A percentile compares a stretch with the other conserved stretches of the same genome.
Evolutionary conservation across 2,797 vertebrate genomes (phyloP).

Genomic region (Philypnodon macrostomus): DNA sequence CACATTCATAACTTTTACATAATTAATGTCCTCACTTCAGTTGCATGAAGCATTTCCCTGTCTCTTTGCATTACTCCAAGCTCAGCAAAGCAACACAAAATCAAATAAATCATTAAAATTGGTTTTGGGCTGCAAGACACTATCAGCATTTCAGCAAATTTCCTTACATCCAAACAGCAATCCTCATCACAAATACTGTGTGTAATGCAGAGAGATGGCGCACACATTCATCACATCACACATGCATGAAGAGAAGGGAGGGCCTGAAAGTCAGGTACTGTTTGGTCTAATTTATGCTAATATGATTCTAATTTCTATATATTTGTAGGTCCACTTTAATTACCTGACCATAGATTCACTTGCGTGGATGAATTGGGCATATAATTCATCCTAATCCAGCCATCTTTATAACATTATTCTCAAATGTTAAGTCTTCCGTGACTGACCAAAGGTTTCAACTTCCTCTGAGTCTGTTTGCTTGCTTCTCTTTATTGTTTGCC

Average conservation of each 20-base stretch:
- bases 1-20: conserved; percentile 23
- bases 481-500: conserved; percentile 28
- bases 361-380: neutral
- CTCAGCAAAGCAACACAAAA: conserved; percentile 37
- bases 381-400: conserved; percentile 12
- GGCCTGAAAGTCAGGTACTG: conserved; percentile 89
- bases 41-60: conserved; percentile 50
- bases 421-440: conserved; percentile 48
- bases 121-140: no score
- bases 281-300: conserved; percentile 39
- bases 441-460: conserved; percentile 79
- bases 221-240: conserved; percentile 32
- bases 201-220: conserved; percentile 75
- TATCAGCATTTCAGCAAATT: conserved; percentile 6
- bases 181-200: no score
- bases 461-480: conserved; percentile 86
- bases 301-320: conserved; percentile 12
- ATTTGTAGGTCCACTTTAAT: neutral
- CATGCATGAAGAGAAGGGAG: conserved; percentile 81
- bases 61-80: conserved; percentile 68
- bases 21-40: conserved; percentile 18
- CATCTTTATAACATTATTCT: conserved; percentile 1
- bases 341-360: neutral
- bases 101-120: conserved; percentile 33
- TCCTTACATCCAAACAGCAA: neutral